A percentile compares a stretch with the other conserved stretches of the same genome.
Conservation (phyloP, 2,888 invertebrate genomes). For the Toxonevra muliebris region DNA sequence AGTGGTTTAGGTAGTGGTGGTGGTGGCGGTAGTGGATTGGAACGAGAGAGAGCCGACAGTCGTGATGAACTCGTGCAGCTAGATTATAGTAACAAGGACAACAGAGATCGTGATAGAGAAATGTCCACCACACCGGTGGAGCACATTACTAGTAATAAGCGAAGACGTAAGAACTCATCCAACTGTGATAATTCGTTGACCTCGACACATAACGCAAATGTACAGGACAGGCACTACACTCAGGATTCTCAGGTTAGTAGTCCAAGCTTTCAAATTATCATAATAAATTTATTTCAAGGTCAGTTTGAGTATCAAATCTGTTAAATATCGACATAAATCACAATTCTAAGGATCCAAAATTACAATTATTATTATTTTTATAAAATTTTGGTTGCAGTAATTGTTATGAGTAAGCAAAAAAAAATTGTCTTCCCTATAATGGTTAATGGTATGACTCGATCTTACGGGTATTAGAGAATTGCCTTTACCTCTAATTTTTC, state of each 20-base stretch:
- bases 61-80: conserved; percentile 65
- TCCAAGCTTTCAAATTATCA: too few species aligned
- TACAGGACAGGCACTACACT: conserved; percentile 72
- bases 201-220: conserved; percentile 68
- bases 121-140: conserved; percentile 65
- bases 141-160: conserved; percentile 68
- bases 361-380: too few species aligned
- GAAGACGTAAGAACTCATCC: conserved; percentile 68
- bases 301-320: too few species aligned
- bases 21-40: conserved; percentile 53
- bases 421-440: too few species aligned
- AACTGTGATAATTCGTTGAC: conserved; percentile 74
- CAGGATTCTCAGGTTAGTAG: conserved; percentile 72
- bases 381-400: too few species aligned
- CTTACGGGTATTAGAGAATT: too few species aligned
- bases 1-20: conserved; percentile 50
- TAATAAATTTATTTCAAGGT: too few species aligned
- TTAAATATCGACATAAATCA: too few species aligned
- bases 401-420: too few species aligned
- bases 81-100: conserved; percentile 63
- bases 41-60: conserved; percentile 60
- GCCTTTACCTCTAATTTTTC: too few species aligned
- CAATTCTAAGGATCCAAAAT: too few species aligned
- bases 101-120: conserved; percentile 69
- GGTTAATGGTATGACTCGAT: too few species aligned